Percentiles rank a stretch among this genome's conserved stretches.
Evolutionary conservation across 92 coral and sea anemone genomes (phyloP).

Genomic region (Porites rus): DNA sequence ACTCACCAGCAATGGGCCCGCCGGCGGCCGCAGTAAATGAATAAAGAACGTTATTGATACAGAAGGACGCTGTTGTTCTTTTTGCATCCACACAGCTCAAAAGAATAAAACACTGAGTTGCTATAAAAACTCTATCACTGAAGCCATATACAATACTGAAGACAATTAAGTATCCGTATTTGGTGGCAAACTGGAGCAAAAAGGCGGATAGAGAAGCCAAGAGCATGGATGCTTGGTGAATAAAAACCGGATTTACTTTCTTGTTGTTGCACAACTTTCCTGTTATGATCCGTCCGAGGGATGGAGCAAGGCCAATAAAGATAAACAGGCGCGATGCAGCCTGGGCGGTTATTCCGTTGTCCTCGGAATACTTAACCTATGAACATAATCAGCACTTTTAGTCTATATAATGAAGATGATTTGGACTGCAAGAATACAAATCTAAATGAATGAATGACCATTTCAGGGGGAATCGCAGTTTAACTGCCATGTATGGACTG

Average conservation of each 20-base stretch:
- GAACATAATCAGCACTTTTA: background rate
- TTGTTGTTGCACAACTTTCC: slow-evolving; percentile 15
- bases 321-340: slow-evolving; percentile 2
- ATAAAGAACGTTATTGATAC: background rate
- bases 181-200: slow-evolving; percentile 24
- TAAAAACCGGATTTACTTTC: slow-evolving; percentile 9
- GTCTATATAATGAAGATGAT: no score
- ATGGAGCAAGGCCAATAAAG: slow-evolving; percentile 31
- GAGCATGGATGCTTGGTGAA: slow-evolving; percentile 13
- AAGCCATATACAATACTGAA: slow-evolving; percentile 14
- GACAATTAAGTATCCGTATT: slow-evolving; percentile 1
- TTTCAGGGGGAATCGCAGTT: no score
- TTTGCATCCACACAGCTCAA: slow-evolving; percentile 12
- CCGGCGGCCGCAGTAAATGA: slow-evolving; percentile 6
- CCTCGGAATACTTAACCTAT: slow-evolving; percentile 20
- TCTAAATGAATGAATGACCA: no score
- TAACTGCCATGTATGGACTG: no score
- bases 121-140: slow-evolving; percentile 25
- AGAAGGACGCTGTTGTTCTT: slow-evolving; percentile 13
- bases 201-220: background rate
- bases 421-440: no score
- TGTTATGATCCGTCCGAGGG: slow-evolving; percentile 3
- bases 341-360: slow-evolving; percentile 22
- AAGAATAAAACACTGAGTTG: background rate
- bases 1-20: slow-evolving; percentile 27